Percentiles rank a stretch among this genome's conserved stretches.
Conservation (phyloP, 1,140 invertebrate genomes). For the Megalopta genalis region DNA sequence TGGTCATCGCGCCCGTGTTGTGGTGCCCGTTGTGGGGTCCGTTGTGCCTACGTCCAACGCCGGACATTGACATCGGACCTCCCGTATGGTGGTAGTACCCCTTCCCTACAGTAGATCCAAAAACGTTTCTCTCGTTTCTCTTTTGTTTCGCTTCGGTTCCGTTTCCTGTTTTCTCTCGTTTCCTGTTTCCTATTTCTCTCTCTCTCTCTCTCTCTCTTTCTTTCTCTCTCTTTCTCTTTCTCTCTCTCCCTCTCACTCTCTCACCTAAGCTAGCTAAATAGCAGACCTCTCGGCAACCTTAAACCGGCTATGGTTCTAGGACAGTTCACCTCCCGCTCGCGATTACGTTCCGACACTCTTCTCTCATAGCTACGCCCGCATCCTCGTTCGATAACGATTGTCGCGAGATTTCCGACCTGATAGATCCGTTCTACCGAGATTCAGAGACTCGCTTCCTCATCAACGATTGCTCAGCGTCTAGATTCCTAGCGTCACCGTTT, state of each 20-base stretch:
- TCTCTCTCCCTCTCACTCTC: too few species aligned
- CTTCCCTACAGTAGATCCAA: constrained; percentile 79
- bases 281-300: not conserved
- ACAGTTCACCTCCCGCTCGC: not conserved
- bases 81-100: constrained; percentile 72
- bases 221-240: too few species aligned
- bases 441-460: too few species aligned
- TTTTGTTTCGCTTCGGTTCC: not conserved
- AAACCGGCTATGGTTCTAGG: not conserved
- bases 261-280: constrained; percentile 2
- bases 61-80: constrained; percentile 71
- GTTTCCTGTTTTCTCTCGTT: too few species aligned
- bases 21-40: constrained; percentile 75
- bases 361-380: not conserved
- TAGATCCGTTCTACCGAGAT: too few species aligned
- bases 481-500: constrained; percentile 2
- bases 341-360: not conserved
- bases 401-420: not conserved
- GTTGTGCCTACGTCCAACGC: constrained; percentile 66
- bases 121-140: constrained; percentile 26
- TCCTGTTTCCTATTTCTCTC: too few species aligned
- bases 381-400: too few species aligned
- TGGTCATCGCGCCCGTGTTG: constrained; percentile 80
- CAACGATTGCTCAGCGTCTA: not conserved
- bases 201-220: too few species aligned